These are phyloP conservation scores for Ectobius pallidus DNA, from an alignment of 2,888 invertebrate species.

Conservation along the genomic window DNA sequence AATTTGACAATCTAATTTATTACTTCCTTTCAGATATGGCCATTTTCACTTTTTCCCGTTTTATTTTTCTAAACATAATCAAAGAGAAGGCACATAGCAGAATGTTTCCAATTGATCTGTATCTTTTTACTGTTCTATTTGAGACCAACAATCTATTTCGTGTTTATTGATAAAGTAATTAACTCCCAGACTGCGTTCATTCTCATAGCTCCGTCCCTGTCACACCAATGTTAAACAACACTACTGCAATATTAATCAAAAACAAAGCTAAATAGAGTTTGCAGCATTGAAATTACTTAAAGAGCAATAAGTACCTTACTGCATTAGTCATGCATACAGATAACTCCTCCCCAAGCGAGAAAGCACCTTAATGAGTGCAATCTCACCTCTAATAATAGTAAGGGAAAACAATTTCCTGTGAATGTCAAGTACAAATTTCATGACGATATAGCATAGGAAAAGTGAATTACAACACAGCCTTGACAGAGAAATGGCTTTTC, in stretches of 20 bases:
- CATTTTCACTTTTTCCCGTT: slow-evolving; percentile 16
- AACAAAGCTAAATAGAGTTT: slow-evolving; percentile 25
- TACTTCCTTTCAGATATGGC: slow-evolving; percentile 22
- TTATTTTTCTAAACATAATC: slow-evolving; percentile 21
- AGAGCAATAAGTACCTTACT: neutral
- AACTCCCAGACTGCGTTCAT: neutral
- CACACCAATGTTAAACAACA: slow-evolving; percentile 21
- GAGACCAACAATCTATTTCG: slow-evolving; percentile 22
- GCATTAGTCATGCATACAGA: slow-evolving; percentile 8
- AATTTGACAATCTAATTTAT: slow-evolving; percentile 28
- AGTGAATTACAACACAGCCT: too few relatives aligned
- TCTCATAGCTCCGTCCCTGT: slow-evolving; percentile 5
- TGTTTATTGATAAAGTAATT: slow-evolving; percentile 25
- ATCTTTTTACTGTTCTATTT: slow-evolving; percentile 16
- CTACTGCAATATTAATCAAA: slow-evolving; percentile 18
- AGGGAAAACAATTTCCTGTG: neutral
- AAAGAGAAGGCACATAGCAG: slow-evolving; percentile 20
- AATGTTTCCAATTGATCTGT: slow-evolving; percentile 27
- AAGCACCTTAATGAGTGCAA: neutral
- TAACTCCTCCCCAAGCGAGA: neutral
- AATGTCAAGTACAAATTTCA: too few relatives aligned
- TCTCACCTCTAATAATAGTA: neutral
- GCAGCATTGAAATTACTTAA: slow-evolving; percentile 20
- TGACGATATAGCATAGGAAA: too few relatives aligned
- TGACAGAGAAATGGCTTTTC: too few relatives aligned